Percentiles rank a stretch among this genome's conserved stretches.
Evolutionary conservation across 2,888 invertebrate genomes (phyloP).

Genomic region (Eulithis prunata): DNA sequence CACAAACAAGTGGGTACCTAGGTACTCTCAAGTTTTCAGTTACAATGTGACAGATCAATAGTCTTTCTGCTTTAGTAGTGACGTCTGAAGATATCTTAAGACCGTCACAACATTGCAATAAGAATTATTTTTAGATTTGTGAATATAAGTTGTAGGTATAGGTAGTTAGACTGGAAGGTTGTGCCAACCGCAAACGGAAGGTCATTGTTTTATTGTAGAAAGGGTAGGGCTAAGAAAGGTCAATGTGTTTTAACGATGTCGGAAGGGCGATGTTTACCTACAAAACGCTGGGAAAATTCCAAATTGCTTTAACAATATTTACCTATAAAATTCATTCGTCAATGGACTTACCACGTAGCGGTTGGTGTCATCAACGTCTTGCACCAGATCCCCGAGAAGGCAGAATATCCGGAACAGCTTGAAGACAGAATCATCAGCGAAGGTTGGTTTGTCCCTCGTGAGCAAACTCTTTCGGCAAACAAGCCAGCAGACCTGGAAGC

Average conservation of each 20-base stretch:
- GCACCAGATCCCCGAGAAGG: slow-evolving; percentile 89
- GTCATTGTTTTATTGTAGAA: slow-evolving; percentile 11
- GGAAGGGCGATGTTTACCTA: slow-evolving; percentile 13
- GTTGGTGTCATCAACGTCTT: slow-evolving; percentile 80
- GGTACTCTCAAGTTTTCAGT: no score
- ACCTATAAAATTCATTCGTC: no score
- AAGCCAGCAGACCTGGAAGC: slow-evolving; percentile 88
- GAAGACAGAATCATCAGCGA: slow-evolving; percentile 87
- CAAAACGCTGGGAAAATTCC: slow-evolving; percentile 9
- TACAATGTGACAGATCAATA: slow-evolving; percentile 1
- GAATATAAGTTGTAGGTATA: not conserved
- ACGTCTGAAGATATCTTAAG: slow-evolving; percentile 42
- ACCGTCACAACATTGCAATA: slow-evolving; percentile 21
- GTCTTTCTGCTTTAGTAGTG: slow-evolving; percentile 29
- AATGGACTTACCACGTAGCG: slow-evolving; percentile 76
- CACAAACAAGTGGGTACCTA: no score
- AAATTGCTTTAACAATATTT: no score
- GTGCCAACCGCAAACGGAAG: slow-evolving; percentile 11
- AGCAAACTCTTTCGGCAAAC: slow-evolving; percentile 88
- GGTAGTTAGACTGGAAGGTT: slow-evolving; percentile 11
- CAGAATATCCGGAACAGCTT: slow-evolving; percentile 92
- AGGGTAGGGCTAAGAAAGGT: slow-evolving; percentile 21
- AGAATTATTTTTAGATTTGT: slow-evolving; percentile 13
- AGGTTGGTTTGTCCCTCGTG: slow-evolving; percentile 84
- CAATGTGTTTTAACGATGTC: slow-evolving; percentile 10